Evolutionary conservation across 2,888 invertebrate genomes (phyloP), one percentile per base, ranked within the genome.

Genomic region (Acrobasis repandana): DNA sequence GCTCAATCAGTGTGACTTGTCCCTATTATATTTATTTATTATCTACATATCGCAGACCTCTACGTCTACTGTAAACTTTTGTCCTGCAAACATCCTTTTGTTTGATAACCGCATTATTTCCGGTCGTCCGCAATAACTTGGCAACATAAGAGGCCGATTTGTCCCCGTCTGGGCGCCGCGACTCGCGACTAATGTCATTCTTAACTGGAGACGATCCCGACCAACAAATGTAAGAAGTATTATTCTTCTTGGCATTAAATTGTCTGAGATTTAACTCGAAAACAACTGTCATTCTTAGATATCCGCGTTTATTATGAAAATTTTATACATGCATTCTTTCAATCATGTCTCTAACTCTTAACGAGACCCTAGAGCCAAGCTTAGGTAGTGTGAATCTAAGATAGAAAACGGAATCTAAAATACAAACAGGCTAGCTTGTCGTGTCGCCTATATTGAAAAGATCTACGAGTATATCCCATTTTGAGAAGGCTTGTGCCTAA

Each of bases 71-170:
- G 1, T 4, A n/a, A n/a, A 43, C 2, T 2, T 38, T 38, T 11
- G 10, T 11, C 4, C 14, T 14, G n/a, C 11, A 43, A 14, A 14
- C 1, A 54, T 20, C 28, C 10, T 11, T 38, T 54, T 16, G 36
- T 16, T 18, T 54, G 18, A 14, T 36, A 54, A 54, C 38, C 15
- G n/a, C 52, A 36, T 52, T 52, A 43, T 38, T 14, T 43, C 18
- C 16, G 28, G 14, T 33, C n/a, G 36, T 10, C 54, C 20, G 38
- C 54, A 38, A 54, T 54, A 54, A 43, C 14, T 38, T 38, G 57
- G 15, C 48, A 46, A 58, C 57, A 48, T 58, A 58, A 48, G 34
- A 14, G 57, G 57, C 46, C 20, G 34, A 58, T 58, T 58, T 58
- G 57, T 58, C 54, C 34, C n/a, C 54, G 38, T 38, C 38, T 43